Evolutionary conservation across 2,113 vertebrate genomes (phyloP).

Genomic region (Psophia crepitans): DNA sequence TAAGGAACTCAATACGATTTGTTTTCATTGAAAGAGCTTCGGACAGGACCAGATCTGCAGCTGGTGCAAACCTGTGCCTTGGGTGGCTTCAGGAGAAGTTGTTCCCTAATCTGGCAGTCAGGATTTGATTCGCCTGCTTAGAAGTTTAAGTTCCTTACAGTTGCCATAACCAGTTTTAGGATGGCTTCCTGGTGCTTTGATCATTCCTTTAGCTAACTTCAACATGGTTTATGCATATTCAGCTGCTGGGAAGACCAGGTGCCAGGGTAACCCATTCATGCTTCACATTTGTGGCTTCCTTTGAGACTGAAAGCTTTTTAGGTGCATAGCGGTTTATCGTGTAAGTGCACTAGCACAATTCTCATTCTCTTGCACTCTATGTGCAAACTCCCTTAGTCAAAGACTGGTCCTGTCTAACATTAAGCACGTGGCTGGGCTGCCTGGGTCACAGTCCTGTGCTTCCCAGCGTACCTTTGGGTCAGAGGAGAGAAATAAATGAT

Average conservation of each 20-base stretch:
- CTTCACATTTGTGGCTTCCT: background rate
- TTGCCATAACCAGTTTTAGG: background rate
- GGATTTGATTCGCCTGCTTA: background rate
- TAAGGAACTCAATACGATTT: background rate
- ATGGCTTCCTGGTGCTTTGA: background rate
- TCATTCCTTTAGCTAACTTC: background rate
- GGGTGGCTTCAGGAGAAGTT: background rate
- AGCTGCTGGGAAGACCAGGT: background rate
- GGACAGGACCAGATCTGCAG: background rate
- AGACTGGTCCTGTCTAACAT: background rate
- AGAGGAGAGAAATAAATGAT: background rate
- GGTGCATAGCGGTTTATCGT: background rate
- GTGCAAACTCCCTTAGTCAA: background rate
- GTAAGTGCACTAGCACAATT: background rate
- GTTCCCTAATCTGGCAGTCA: background rate
- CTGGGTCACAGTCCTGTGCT: background rate
- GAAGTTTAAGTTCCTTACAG: background rate
- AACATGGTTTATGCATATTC: background rate
- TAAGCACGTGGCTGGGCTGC: background rate
- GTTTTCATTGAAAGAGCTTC: background rate
- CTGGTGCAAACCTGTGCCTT: background rate
- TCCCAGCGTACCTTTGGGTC: background rate
- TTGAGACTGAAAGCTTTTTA: background rate
- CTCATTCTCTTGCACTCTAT: background rate
- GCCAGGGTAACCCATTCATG: background rate